These are phyloP conservation scores for Rhizoglyphus robini DNA, from an alignment of 1,140 invertebrate species.

Conservation along the genomic window DNA sequence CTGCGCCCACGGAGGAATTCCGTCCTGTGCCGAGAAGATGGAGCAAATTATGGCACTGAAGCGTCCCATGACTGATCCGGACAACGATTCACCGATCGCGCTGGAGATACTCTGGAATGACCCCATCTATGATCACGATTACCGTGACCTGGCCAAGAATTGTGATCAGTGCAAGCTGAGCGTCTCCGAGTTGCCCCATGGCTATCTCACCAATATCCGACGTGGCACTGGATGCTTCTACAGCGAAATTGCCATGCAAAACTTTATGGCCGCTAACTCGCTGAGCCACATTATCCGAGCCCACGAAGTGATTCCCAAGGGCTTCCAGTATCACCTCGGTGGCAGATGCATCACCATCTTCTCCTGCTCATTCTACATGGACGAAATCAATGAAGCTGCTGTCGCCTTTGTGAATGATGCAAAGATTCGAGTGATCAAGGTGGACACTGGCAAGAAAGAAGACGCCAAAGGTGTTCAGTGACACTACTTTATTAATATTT, in stretches of 20 bases:
- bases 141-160: conserved; percentile 16
- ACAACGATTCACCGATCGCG: conserved; percentile 47
- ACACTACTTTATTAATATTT: too few relatives aligned
- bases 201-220: conserved; percentile 49
- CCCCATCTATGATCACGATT: conserved; percentile 36
- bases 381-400: conserved; percentile 49
- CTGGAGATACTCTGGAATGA: too few relatives aligned
- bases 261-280: conserved; percentile 47
- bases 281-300: conserved; percentile 53
- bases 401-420: too few relatives aligned
- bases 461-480: too few relatives aligned
- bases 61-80: conserved; percentile 44
- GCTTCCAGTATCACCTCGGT: conserved; percentile 38
- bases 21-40: conserved; percentile 41
- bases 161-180: too few relatives aligned
- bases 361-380: conserved; percentile 49
- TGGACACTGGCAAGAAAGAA: too few relatives aligned
- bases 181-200: too few relatives aligned
- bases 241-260: conserved; percentile 46
- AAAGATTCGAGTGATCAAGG: conserved; percentile 42
- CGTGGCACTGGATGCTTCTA: conserved; percentile 57
- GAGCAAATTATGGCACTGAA: conserved; percentile 45
- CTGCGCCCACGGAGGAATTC: too few relatives aligned
- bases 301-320: conserved; percentile 45
- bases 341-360: too few relatives aligned